Evolutionary conservation across 2,113 vertebrate genomes (phyloP).

Genomic region (Dipodomys ordii): DNA sequence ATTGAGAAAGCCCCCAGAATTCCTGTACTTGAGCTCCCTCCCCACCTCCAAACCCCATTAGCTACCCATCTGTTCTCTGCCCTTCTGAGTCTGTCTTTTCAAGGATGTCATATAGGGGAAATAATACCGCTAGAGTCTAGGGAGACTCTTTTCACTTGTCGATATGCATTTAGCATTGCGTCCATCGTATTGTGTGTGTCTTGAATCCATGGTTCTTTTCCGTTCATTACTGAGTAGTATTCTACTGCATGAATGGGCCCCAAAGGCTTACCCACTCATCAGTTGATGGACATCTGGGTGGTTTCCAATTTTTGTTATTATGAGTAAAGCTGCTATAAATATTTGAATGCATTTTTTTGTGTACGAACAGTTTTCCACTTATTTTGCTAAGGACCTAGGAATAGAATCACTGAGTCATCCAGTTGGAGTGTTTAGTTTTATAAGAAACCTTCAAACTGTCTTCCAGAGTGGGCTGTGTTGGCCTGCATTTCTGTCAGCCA

Average conservation of each 20-base stretch:
- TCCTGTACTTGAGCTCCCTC: neutral
- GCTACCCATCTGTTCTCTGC: neutral
- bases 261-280: neutral
- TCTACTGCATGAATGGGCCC: neutral
- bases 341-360: neutral
- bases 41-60: neutral
- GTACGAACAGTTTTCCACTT: constrained; percentile 41
- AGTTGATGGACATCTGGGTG: neutral
- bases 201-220: neutral
- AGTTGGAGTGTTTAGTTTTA: neutral
- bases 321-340: constrained; percentile 52
- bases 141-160: neutral
- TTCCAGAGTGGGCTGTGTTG: neutral
- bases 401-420: neutral
- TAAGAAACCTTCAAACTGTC: neutral
- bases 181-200: neutral
- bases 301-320: neutral
- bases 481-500: neutral
- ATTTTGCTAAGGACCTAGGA: constrained; percentile 1
- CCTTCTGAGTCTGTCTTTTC: neutral
- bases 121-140: neutral
- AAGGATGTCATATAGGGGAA: neutral
- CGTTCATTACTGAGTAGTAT: neutral
- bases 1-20: neutral
- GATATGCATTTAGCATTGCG: neutral